Evolutionary conservation across 2,888 invertebrate genomes (phyloP).

Genomic region (Drosophila parthenogenetica): DNA sequence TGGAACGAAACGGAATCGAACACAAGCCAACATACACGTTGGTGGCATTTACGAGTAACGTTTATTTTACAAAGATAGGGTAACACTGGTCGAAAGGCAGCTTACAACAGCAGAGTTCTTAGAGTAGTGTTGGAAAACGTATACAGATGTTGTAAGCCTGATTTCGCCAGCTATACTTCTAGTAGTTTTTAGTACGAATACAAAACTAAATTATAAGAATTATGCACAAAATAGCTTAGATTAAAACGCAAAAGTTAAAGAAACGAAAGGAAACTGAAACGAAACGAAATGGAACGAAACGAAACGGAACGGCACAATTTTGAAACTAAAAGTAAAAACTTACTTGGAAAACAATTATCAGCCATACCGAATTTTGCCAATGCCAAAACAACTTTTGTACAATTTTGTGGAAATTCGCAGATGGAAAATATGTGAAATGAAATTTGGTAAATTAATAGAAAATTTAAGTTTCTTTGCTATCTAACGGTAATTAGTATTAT

Average conservation of each 20-base stretch:
- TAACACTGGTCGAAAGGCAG: background rate
- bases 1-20: slow-evolving; percentile 19
- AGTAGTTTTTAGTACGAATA: slow-evolving; percentile 57
- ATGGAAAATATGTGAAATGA: slow-evolving; percentile 59
- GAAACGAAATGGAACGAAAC: slow-evolving; percentile 2
- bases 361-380: slow-evolving; percentile 83
- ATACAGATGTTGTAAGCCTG: slow-evolving; percentile 11
- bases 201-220: slow-evolving; percentile 47
- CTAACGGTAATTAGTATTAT: slow-evolving; percentile 10
- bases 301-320: slow-evolving; percentile 45
- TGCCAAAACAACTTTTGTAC: slow-evolving; percentile 83
- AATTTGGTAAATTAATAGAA: slow-evolving; percentile 42
- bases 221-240: slow-evolving; percentile 53
- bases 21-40: slow-evolving; percentile 9
- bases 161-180: slow-evolving; percentile 12
- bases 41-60: slow-evolving; percentile 26
- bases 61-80: slow-evolving; percentile 23
- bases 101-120: background rate
- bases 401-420: slow-evolving; percentile 38
- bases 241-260: slow-evolving; percentile 44
- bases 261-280: slow-evolving; percentile 36
- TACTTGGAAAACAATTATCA: slow-evolving; percentile 85
- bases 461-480: background rate
- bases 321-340: slow-evolving; percentile 73
- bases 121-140: background rate